Percentiles rank a stretch among this genome's conserved stretches.
These are phyloP conservation scores for Rhingia campestris DNA, from an alignment of 2,888 invertebrate species.

Conservation along the genomic window DNA sequence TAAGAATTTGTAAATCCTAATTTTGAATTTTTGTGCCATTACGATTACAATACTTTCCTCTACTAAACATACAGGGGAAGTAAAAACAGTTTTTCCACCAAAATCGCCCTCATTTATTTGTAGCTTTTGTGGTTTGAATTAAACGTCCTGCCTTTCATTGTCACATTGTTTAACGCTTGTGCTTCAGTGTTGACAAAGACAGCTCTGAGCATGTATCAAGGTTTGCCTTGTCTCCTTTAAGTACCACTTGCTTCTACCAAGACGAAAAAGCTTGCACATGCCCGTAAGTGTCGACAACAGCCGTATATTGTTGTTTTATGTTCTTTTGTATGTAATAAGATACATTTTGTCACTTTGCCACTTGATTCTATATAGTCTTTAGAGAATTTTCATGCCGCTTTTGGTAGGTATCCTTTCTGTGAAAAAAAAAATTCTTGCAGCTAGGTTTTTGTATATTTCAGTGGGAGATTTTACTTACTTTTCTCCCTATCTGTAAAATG, in stretches of 20 bases:
- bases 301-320: not conserved
- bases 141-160: no score
- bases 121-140: no score
- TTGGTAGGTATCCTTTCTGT: not conserved
- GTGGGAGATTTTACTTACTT: no score
- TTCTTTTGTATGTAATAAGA: not conserved
- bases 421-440: no score
- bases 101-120: no score
- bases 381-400: not conserved
- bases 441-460: no score
- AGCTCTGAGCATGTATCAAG: not conserved
- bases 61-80: no score
- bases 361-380: constrained; percentile 7
- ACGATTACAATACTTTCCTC: no score
- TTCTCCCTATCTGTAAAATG: no score
- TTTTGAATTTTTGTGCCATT: no score
- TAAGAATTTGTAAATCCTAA: no score
- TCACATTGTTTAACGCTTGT: not conserved
- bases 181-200: not conserved
- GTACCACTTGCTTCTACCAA: constrained; percentile 34
- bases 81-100: no score
- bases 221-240: constrained; percentile 19
- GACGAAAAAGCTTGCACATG: constrained; percentile 26
- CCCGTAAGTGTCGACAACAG: not conserved
- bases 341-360: constrained; percentile 37